A percentile compares a stretch with the other conserved stretches of the same genome.
phyloP scores from a whole-genome alignment of 2,797 vertebrate species.

The Sandelia bainsii region DNA sequence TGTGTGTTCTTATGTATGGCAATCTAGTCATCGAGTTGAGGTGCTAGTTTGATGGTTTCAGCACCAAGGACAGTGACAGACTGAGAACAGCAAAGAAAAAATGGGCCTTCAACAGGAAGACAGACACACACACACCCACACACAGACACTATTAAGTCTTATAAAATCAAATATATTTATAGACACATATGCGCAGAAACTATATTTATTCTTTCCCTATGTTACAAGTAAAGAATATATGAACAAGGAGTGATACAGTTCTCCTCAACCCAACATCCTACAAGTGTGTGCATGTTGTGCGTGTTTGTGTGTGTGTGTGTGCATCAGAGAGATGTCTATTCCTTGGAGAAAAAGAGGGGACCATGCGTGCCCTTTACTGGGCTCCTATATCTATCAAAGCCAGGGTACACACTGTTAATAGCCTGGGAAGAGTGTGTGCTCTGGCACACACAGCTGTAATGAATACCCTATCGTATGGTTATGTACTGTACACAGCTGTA shows the following conservation, averaged over 20 bases:
- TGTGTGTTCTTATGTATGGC: slow-evolving; percentile 6
- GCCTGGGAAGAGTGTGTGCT: slow-evolving; percentile 33
- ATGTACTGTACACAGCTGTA: slow-evolving; percentile 19
- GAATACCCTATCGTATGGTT: slow-evolving; percentile 36
- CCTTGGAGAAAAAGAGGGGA: slow-evolving; percentile 40
- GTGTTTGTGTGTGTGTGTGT: slow-evolving; percentile 5
- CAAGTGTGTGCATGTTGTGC: slow-evolving; percentile 28
- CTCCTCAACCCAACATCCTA: slow-evolving; percentile 15
- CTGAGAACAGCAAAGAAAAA: slow-evolving; percentile 21
- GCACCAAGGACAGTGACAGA: slow-evolving; percentile 76
- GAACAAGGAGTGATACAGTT: slow-evolving; percentile 22
- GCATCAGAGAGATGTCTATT: slow-evolving; percentile 12
- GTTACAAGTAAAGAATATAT: slow-evolving; percentile 30
- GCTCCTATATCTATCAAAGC: slow-evolving; percentile 66
- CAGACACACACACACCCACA: slow-evolving; percentile 8
- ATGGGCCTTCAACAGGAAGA: slow-evolving; percentile 32
- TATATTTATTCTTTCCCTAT: slow-evolving; percentile 30
- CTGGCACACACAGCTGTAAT: slow-evolving; percentile 23
- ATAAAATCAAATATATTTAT: neutral
- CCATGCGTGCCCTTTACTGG: slow-evolving; percentile 49
- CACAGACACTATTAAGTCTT: neutral
- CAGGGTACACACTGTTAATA: slow-evolving; percentile 55
- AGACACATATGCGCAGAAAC: slow-evolving; percentile 12
- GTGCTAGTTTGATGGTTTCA: slow-evolving; percentile 55
- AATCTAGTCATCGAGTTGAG: slow-evolving; percentile 37